Conservation (phyloP, 2,888 invertebrate genomes). For the Glyphotaelius pellucidus region DNA sequence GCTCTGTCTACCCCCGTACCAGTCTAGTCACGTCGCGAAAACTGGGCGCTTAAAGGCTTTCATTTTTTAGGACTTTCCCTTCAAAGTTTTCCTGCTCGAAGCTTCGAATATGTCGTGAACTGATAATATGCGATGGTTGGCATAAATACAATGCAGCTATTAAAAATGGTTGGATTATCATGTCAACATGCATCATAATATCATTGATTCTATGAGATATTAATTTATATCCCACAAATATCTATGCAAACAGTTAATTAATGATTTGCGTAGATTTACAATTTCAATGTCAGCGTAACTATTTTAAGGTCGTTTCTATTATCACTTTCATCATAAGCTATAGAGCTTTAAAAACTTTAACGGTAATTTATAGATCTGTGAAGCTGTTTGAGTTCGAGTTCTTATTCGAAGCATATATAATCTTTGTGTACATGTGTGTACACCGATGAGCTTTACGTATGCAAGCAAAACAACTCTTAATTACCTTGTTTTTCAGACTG, state of each 20-base stretch:
- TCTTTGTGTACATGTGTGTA: too few species aligned
- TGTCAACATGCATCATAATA: neutral
- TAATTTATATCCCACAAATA: too few species aligned
- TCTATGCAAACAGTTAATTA: too few species aligned
- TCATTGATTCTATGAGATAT: too few species aligned
- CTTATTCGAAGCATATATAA: too few species aligned
- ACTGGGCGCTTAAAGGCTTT: conserved; percentile 10
- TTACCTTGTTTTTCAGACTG: neutral
- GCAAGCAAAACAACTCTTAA: neutral
- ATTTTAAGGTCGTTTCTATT: too few species aligned
- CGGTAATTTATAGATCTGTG: neutral
- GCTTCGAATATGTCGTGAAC: neutral
- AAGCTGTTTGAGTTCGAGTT: neutral
- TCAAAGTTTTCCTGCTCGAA: neutral
- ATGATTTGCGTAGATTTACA: too few species aligned
- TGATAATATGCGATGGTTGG: neutral
- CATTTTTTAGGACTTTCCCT: conserved; percentile 14
- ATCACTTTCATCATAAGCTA: too few species aligned
- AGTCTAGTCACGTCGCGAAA: neutral
- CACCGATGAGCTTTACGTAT: neutral
- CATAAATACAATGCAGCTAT: neutral
- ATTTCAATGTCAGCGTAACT: too few species aligned
- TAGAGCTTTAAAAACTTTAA: too few species aligned
- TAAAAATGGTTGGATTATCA: neutral
- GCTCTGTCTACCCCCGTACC: conserved; percentile 18